Base-by-base conservation (phyloP, 2,797 vertebrate genomes). In the Euphonia xanthogaster region DNA sequence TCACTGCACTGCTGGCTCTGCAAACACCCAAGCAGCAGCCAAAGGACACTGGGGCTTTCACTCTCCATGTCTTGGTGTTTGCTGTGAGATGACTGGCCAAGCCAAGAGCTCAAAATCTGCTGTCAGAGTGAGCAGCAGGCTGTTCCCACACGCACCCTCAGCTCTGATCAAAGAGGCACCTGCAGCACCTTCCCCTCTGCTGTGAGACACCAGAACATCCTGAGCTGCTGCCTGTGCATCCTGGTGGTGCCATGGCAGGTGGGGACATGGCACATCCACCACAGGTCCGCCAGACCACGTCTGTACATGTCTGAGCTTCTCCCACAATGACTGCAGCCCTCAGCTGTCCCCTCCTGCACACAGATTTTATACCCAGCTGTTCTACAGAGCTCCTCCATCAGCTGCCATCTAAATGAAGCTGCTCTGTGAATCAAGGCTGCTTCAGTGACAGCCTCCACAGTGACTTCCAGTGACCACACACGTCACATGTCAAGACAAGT, bases 401-500 rank as follows among this genome's bases (percentile, higher is more conserved):
- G 66, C 60, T 85, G 74, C 54, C n/a, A 45, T 5, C 50, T 31
- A 57, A 77, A 60, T 6, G 60, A 47, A 88, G 72, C n/a, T 37
- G 39, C n/a, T 61, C 58, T 2, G 7, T 2, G 7, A 82, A 63
- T 18, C 47, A 33, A 62, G 50, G 75, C 58, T 75, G 58, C 30
- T 68, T 35, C 82, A 58, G 6, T 57, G 75, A 60, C 70, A 71
- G 75, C 60, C 48, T 35, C 61, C 73, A 30, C 42, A 45, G 65
- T 25, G 40, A 78, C 70, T 63, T 66, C 48, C 78, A 70, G 53
- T n/a, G 50, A 80, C 76, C 5, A 2, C 44, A 70, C 86, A 86
- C 0, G 0, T 53, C 86, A 66, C 33, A 47, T 0, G 0, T 16
- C 2, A 3, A 73, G 70, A 58, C 37, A 63, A 76, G 67, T 48